Conservation (phyloP, 2,888 invertebrate species). For the Andrena trimmerana region DNA sequence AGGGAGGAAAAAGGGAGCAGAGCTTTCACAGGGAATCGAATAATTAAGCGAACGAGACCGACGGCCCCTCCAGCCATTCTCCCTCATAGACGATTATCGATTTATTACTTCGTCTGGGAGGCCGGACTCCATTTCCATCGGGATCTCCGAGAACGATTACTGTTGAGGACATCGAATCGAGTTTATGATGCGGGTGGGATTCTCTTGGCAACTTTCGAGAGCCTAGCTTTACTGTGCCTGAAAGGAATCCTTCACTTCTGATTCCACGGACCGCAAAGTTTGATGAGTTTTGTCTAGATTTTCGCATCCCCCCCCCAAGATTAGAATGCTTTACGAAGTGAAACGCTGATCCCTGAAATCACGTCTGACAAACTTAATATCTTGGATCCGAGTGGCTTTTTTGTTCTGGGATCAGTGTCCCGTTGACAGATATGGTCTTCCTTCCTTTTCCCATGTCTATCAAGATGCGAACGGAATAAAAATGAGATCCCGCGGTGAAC, state of each 20-base stretch:
- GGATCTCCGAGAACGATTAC: conserved; percentile 7
- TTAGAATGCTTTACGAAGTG: too few species aligned
- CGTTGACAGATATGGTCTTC: too few species aligned
- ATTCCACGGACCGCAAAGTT: too few species aligned
- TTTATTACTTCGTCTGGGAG: conserved; percentile 43
- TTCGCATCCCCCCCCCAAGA: too few species aligned
- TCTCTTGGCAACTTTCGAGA: not conserved
- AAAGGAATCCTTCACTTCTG: conserved; percentile 2
- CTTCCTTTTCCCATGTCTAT: too few species aligned
- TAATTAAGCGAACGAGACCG: conserved; percentile 54
- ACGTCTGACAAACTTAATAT: too few species aligned
- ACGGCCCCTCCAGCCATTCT: not conserved
- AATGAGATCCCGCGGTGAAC: not conserved
- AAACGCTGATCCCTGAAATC: too few species aligned
- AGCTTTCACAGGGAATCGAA: conserved; percentile 44
- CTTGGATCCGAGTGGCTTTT: too few species aligned
- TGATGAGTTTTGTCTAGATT: too few species aligned
- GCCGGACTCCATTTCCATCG: not conserved
- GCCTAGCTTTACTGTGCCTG: not conserved
- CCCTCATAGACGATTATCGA: conserved; percentile 46
- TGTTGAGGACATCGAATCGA: conserved; percentile 2
- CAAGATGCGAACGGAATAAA: not conserved
- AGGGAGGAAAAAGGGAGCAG: not conserved
- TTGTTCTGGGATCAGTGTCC: too few species aligned
- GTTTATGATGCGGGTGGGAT: not conserved